These are phyloP conservation scores for Channallabes apus DNA, from an alignment of 2,797 vertebrate genomes.

Conservation along the genomic window DNA sequence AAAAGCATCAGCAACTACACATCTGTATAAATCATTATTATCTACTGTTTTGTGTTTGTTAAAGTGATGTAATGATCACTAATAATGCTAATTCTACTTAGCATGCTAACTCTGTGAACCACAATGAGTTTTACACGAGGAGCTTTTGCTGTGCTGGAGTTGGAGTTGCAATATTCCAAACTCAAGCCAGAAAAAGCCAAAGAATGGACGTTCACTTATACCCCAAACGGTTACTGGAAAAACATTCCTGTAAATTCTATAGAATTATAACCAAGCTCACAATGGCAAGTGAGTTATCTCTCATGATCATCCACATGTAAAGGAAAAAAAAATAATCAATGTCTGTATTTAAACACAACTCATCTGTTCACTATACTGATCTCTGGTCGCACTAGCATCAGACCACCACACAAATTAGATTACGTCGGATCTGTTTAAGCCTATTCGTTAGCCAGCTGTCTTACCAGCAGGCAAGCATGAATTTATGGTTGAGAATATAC, in stretches of 20 bases:
- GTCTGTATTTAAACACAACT: not conserved
- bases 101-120: too few relatives aligned
- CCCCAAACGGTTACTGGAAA: not conserved
- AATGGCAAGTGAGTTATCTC: not conserved
- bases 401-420: conserved; percentile 10
- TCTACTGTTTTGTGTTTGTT: too few relatives aligned
- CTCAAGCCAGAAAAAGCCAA: not conserved
- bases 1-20: not conserved
- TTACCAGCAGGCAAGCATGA: not conserved
- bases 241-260: not conserved
- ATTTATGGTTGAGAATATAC: not conserved
- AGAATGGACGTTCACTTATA: not conserved
- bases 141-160: not conserved
- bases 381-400: not conserved
- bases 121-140: not conserved
- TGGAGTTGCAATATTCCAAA: not conserved
- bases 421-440: conserved; percentile 15
- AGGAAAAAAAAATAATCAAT: not conserved
- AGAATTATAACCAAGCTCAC: not conserved
- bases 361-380: not conserved
- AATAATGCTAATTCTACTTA: too few relatives aligned
- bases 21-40: too few relatives aligned
- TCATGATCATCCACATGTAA: not conserved
- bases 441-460: conserved; percentile 4
- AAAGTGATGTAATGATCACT: too few relatives aligned